Percentiles rank a stretch among this genome's conserved stretches.
Conservation (phyloP, 2,113 vertebrate species). For the Malurus alboscapulatus region DNA sequence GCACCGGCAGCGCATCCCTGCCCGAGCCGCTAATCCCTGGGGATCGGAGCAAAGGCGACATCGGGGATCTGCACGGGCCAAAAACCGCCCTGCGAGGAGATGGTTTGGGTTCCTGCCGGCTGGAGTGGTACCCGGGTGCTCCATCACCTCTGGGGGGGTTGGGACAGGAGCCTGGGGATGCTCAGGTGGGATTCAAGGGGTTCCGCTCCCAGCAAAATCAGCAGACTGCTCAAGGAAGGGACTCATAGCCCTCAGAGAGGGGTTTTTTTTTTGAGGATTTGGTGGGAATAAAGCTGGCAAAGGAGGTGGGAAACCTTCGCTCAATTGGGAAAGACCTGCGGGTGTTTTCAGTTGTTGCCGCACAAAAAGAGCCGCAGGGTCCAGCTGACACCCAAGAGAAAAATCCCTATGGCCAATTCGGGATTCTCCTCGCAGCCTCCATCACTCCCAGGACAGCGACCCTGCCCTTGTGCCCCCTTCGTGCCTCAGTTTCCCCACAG, state of each 20-base stretch:
- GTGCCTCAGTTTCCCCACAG: neutral
- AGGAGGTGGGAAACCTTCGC: neutral
- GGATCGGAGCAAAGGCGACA: neutral
- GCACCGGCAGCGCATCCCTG: neutral
- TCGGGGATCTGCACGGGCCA: neutral
- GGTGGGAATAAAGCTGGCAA: neutral
- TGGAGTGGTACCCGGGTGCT: fast-evolving
- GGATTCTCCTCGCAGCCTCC: neutral
- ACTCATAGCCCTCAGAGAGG: neutral
- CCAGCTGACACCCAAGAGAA: neutral
- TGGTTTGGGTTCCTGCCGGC: fast-evolving
- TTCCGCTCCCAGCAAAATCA: fast-evolving
- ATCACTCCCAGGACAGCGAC: neutral
- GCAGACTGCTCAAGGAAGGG: neutral
- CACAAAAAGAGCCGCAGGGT: neutral
- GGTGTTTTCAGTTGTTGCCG: neutral
- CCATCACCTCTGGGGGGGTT: fast-evolving
- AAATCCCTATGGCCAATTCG: neutral
- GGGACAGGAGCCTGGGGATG: neutral
- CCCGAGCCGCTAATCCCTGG: neutral
- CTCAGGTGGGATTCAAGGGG: fast-evolving
- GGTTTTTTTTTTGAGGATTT: neutral
- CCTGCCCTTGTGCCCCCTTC: fast-evolving
- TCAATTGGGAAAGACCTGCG: neutral
- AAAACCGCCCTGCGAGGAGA: neutral